Percentiles rank a stretch among this genome's conserved stretches.
Evolutionary conservation across 2,113 vertebrate species (phyloP).

Genomic region (Kryptolebias marmoratus): DNA sequence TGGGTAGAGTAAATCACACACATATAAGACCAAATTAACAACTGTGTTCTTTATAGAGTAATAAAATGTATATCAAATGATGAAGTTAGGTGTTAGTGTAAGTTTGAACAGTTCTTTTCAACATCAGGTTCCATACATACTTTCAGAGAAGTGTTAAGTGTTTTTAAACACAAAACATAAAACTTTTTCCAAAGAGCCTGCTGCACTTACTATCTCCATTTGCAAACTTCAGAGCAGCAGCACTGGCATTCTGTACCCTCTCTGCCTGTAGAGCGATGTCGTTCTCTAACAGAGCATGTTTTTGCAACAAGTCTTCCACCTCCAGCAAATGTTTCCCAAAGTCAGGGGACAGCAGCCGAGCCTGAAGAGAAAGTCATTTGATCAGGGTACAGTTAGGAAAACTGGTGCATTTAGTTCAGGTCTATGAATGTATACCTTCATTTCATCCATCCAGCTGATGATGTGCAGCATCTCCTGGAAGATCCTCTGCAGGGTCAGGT

Average conservation of each 20-base stretch:
- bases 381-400: neutral
- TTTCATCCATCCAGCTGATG: constrained; percentile 96
- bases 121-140: too few species aligned
- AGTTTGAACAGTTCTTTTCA: too few species aligned
- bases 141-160: neutral
- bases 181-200: neutral
- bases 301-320: constrained; percentile 93
- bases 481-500: constrained; percentile 89
- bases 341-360: constrained; percentile 86
- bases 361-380: constrained; percentile 67
- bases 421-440: constrained; percentile 83
- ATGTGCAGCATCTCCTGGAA: constrained; percentile 98
- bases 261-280: constrained; percentile 92
- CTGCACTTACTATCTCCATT: constrained; percentile 85
- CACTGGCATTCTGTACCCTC: constrained; percentile 84
- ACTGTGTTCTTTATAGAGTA: too few species aligned
- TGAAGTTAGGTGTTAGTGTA: too few species aligned
- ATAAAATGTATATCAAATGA: too few species aligned
- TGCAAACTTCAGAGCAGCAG: constrained; percentile 86
- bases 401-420: neutral
- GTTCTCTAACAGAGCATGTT: constrained; percentile 89
- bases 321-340: constrained; percentile 95
- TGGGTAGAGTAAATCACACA: too few species aligned
- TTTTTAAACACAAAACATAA: neutral
- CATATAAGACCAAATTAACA: too few species aligned